These are phyloP conservation scores for Acrocephalus arundinaceus DNA, from an alignment of 2,113 vertebrate species.

Conservation along the genomic window DNA sequence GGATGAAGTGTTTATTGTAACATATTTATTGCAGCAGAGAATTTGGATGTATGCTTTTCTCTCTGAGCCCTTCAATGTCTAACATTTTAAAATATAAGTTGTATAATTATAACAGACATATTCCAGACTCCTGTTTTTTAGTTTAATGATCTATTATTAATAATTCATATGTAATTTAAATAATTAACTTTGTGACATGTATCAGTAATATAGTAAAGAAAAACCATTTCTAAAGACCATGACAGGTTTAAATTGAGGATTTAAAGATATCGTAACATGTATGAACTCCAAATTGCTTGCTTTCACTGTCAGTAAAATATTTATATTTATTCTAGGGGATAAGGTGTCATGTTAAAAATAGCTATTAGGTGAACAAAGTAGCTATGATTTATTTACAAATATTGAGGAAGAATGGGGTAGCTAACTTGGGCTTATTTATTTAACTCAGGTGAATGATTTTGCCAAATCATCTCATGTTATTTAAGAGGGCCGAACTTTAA, in stretches of 20 bases:
- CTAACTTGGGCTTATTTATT: slow-evolving; percentile 2
- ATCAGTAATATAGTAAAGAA: slow-evolving; percentile 18
- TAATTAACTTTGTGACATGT: slow-evolving; percentile 61
- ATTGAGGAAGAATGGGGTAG: background rate
- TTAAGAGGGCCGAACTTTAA: slow-evolving; percentile 45
- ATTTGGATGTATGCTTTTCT: background rate
- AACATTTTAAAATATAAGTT: background rate
- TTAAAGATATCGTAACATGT: background rate
- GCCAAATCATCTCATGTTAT: slow-evolving; percentile 18
- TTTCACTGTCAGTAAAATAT: slow-evolving; percentile 43
- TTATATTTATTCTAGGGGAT: slow-evolving; percentile 17
- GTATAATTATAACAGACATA: background rate
- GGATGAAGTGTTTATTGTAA: background rate
- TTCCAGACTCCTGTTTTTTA: background rate
- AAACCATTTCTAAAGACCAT: slow-evolving; percentile 8
- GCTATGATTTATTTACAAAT: background rate
- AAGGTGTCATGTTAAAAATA: background rate
- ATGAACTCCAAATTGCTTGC: background rate
- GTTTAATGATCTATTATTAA: slow-evolving; percentile 35
- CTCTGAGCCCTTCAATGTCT: background rate
- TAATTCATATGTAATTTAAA: slow-evolving; percentile 61
- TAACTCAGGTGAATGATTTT: slow-evolving; percentile 11
- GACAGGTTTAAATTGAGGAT: background rate
- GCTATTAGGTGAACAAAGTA: slow-evolving; percentile 21
- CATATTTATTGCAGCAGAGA: background rate